Conservation (phyloP, 2,113 vertebrate species). For the Amblyornis subalaris region DNA sequence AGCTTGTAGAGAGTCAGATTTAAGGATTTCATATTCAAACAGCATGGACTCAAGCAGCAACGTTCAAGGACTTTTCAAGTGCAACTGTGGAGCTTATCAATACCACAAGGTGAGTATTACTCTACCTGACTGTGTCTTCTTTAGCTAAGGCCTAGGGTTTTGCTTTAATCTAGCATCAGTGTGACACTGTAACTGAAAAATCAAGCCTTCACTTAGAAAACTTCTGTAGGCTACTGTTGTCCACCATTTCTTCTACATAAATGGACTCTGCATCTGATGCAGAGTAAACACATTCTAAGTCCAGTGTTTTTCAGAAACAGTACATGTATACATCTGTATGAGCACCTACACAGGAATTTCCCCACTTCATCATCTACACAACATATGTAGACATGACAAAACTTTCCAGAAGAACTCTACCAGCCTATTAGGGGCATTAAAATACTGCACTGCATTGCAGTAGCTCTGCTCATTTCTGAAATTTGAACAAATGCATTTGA, state of each 20-base stretch:
- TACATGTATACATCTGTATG: rapidly evolving
- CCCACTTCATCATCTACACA: not conserved
- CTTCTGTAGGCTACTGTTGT: not conserved
- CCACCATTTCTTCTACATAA: not conserved
- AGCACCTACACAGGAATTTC: not conserved
- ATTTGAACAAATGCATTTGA: not conserved
- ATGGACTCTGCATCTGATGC: not conserved
- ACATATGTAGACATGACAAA: rapidly evolving
- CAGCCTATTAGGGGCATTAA: not conserved
- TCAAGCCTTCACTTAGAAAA: not conserved
- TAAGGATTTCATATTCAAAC: not conserved
- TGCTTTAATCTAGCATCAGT: not conserved
- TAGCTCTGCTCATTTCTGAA: not conserved
- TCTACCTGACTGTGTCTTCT: not conserved
- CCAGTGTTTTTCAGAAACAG: not conserved
- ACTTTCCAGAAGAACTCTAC: not conserved
- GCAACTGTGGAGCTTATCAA: not conserved
- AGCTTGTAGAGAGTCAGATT: not conserved
- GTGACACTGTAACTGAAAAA: rapidly evolving
- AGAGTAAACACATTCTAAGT: not conserved
- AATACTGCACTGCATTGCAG: not conserved
- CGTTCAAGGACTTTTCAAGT: slow-evolving; percentile 17
- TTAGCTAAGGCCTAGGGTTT: not conserved
- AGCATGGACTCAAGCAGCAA: not conserved
- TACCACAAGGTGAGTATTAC: not conserved